A percentile compares a stretch with the other conserved stretches of the same genome.
phyloP scores from a whole-genome alignment of 2,888 invertebrate genomes.

The Drosophila setosimentum region DNA sequence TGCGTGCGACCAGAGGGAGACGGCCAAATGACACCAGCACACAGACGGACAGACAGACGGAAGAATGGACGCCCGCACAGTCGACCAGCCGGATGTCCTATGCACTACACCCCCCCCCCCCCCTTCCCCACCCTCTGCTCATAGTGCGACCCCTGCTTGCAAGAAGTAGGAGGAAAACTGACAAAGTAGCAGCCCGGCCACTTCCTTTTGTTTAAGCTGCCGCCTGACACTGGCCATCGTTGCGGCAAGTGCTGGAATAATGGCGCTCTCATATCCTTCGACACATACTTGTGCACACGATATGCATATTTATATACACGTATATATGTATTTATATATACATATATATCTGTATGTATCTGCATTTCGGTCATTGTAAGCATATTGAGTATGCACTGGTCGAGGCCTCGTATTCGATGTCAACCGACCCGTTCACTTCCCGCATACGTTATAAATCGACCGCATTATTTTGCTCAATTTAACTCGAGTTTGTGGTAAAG shows the following conservation, averaged over 20 bases:
- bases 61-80: conserved; percentile 62
- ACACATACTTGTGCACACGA: conserved; percentile 30
- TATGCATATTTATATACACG: conserved; percentile 1
- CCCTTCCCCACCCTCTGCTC: too few species aligned
- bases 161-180: conserved; percentile 66
- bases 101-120: neutral
- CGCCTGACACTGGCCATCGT: conserved; percentile 71
- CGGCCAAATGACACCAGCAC: conserved; percentile 66
- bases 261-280: conserved; percentile 58
- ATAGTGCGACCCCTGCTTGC: neutral
- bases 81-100: conserved; percentile 40
- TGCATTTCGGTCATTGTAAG: conserved; percentile 28
- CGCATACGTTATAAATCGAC: conserved; percentile 75
- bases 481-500: conserved; percentile 68
- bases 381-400: conserved; percentile 48
- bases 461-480: conserved; percentile 82
- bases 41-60: conserved; percentile 28
- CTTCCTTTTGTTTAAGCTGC: conserved; percentile 81
- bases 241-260: conserved; percentile 66
- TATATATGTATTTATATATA: neutral
- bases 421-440: conserved; percentile 4
- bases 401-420: conserved; percentile 23
- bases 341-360: conserved; percentile 1
- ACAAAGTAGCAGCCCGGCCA: conserved; percentile 79
- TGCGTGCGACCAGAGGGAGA: conserved; percentile 76